These are phyloP conservation scores for Tetragonula carbonaria DNA, from an alignment of 2,888 invertebrate species.

Conservation along the genomic window DNA sequence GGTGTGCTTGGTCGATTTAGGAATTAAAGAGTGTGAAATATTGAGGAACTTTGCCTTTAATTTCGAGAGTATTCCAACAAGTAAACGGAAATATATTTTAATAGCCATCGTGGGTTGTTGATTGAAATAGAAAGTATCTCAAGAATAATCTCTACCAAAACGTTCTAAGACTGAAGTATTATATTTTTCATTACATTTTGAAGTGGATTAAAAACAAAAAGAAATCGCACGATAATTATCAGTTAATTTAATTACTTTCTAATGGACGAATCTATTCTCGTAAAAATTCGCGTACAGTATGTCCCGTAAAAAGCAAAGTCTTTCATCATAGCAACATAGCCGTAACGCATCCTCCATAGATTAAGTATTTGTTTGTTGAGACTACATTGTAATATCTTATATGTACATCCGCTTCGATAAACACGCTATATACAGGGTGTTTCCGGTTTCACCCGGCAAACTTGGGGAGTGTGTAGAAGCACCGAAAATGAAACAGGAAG, in stretches of 20 bases:
- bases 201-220: too few species aligned
- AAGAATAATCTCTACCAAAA: too few species aligned
- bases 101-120: too few species aligned
- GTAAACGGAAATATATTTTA: too few species aligned
- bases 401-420: slow-evolving; percentile 32
- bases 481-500: slow-evolving; percentile 33
- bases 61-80: too few species aligned
- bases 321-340: not conserved
- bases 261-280: not conserved
- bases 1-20: not conserved
- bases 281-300: not conserved
- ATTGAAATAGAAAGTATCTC: too few species aligned
- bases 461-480: slow-evolving; percentile 10
- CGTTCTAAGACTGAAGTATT: too few species aligned
- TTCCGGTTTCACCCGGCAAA: slow-evolving; percentile 19
- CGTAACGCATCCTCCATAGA: not conserved
- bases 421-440: slow-evolving; percentile 22
- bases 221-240: too few species aligned
- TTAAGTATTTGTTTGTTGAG: slow-evolving; percentile 29
- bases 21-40: not conserved
- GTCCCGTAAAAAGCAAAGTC: not conserved
- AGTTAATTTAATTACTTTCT: too few species aligned
- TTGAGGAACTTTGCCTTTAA: not conserved
- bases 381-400: slow-evolving; percentile 29
- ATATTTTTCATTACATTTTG: too few species aligned